Base-by-base conservation (phyloP, 2,113 vertebrate species). In the Phalacrocorax carbo region DNA sequence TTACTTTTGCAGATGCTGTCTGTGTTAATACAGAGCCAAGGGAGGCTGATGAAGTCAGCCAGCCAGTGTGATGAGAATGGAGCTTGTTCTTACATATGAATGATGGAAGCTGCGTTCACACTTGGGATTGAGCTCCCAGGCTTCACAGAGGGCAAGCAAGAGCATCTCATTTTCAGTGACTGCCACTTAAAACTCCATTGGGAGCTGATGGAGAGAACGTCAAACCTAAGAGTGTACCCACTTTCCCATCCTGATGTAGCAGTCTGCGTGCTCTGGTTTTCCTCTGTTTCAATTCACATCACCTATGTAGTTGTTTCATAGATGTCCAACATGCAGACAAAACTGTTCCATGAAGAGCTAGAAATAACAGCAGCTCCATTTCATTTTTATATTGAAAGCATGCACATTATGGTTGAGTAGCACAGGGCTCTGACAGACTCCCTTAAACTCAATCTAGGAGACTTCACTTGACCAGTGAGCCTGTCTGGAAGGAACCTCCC, bases 391-490 rank as follows among this genome's bases (percentile, higher is more conserved):
- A 48, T 40, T 55, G 30, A 25, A 49, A 73, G n/a, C 29, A 22
- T 12, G 1, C 8, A 44, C 15, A 4, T 6, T 7, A 19, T 0
- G 0, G 12, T 15, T 66, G 62, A 68, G 68, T 55, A 21, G 36
- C 73, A 17, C 11, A 42, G 34, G 52, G 26, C 19, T 86, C 52
- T 21, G 8, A 46, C 11, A 68, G 6, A 1, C 5, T 22, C 32
- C 19, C 21, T 38, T 57, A 36, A 7, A 36, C 11, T 52, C 8
- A 52, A 69, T 7, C 2, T 1, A 5, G 38, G 11, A 84, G 22
- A 38, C 23, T 64, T 17, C 38, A 20, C 29, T 80, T 8, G 30
- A 38, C 5, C 15, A 21, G 48, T 4, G 5, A 75, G 30, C 8
- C 18, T 11, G n/a, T n/a, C 66, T 64, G 34, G 48, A 64, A 71